These are phyloP conservation scores for Tetranychus truncatus DNA, from an alignment of 2,888 invertebrate species.

Conservation along the genomic window DNA sequence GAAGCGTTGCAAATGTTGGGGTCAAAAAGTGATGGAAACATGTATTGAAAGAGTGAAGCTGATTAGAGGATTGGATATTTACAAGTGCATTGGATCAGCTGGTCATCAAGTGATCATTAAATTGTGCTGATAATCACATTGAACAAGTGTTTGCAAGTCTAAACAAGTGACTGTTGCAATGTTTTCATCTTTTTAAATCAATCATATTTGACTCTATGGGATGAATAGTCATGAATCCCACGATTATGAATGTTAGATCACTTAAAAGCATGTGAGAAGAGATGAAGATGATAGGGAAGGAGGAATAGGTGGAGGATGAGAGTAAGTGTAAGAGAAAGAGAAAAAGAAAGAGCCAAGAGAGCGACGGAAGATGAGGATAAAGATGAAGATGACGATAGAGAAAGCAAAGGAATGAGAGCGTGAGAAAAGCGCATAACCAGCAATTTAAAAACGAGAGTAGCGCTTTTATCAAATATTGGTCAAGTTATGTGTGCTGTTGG, in stretches of 20 bases:
- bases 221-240: not conserved
- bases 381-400: not conserved
- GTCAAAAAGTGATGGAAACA: too few relatives aligned
- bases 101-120: too few relatives aligned
- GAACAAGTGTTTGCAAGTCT: too few relatives aligned
- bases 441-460: constrained; percentile 6
- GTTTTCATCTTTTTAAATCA: not conserved
- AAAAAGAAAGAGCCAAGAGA: not conserved
- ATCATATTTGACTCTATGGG: not conserved
- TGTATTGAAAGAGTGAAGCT: too few relatives aligned
- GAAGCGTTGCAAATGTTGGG: too few relatives aligned
- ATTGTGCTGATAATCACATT: too few relatives aligned
- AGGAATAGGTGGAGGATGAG: not conserved
- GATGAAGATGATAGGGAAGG: not conserved
- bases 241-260: not conserved
- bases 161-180: too few relatives aligned
- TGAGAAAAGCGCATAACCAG: not conserved
- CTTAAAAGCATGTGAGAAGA: not conserved
- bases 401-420: not conserved
- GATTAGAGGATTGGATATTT: too few relatives aligned
- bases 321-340: not conserved
- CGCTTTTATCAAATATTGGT: too few relatives aligned
- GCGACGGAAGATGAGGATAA: not conserved
- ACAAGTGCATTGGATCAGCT: too few relatives aligned
- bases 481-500: too few relatives aligned